Evolutionary conservation across 2,113 vertebrate genomes (phyloP), one percentile per base, ranked within the genome.

Genomic region (Cyanocitta stelleri): DNA sequence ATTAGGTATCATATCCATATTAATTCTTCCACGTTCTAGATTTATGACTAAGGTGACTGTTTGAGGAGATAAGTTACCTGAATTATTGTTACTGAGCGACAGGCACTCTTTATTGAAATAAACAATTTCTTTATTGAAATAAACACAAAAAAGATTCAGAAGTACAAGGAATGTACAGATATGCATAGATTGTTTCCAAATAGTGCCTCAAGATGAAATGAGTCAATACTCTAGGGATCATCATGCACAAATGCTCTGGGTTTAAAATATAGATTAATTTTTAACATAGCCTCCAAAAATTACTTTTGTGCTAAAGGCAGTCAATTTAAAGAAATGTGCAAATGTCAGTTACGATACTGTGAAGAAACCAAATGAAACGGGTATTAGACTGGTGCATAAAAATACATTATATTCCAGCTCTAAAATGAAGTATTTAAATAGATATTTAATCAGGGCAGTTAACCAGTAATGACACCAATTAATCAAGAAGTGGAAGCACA

Each of bases 391-490:
- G 4, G 3, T 69, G 26, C 54, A 44, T 48, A 69, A 95, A 94
- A 87, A 76, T n/a, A 75, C 91, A 95, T 93, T 30, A 89, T 71
- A 95, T 92, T 90, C 26, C 13, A 29, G 13, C 7, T 94, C 86
- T 93, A 91, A 87, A 94, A 88, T 85, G 30, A 93, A 85, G 54
- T 91, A 88, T 91, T 96, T 96, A 95, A 97, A 95, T 66, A 97
- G 89, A 97, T 86, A 61, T 94, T 97, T 97, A 96, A 97, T 97
- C 62, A 94, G 76, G 71, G 56, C 48, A 93, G 78, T 91, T 97
- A 97, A 97, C 72, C 61, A 74, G 48, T 96, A 97, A 98, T 97
- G 95, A 94, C 76, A 97, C 59, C 79, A 97, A 97, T 97, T 98
- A 98, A 98, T 97, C 97, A 98, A 89, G 81, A 84, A 95, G 22